Percentiles rank a stretch among this genome's conserved stretches.
These are phyloP conservation scores for Glossophaga mutica DNA, from an alignment of 2,797 vertebrate species.

Conservation along the genomic window DNA sequence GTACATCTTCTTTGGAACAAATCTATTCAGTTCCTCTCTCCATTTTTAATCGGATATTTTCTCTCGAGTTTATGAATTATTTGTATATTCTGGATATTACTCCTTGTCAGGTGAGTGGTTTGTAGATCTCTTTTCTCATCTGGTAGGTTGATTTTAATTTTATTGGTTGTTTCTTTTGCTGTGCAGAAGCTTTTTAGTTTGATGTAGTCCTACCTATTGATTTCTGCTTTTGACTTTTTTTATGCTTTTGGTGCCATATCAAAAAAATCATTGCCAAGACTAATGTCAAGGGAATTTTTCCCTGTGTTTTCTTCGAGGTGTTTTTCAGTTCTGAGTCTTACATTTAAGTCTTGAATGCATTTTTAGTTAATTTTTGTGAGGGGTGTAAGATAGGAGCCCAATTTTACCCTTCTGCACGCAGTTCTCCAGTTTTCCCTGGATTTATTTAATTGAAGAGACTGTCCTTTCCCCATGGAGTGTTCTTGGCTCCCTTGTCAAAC, in stretches of 20 bases:
- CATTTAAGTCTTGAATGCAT: background rate
- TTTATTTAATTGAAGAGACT: background rate
- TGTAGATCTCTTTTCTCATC: background rate
- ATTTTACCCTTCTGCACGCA: background rate
- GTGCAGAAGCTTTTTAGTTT: background rate
- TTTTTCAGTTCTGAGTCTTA: background rate
- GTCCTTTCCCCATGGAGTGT: background rate
- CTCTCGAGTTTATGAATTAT: background rate
- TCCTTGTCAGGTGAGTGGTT: background rate
- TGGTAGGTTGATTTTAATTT: background rate
- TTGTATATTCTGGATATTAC: background rate
- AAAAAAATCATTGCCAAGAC: background rate
- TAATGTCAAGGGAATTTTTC: background rate
- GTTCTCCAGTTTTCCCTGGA: background rate
- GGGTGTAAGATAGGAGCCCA: background rate
- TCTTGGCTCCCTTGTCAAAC: background rate
- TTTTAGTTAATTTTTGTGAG: background rate
- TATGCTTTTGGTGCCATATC: background rate
- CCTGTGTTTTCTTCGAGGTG: background rate
- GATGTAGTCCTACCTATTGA: background rate
- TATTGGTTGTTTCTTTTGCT: background rate
- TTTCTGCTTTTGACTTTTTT: background rate
- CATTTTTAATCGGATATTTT: background rate
- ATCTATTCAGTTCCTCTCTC: background rate
- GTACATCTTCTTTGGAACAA: background rate